A percentile compares a stretch with the other conserved stretches of the same genome.
Conservation (phyloP, 2,797 vertebrate genomes). For the Scomberomorus guttatus region DNA sequence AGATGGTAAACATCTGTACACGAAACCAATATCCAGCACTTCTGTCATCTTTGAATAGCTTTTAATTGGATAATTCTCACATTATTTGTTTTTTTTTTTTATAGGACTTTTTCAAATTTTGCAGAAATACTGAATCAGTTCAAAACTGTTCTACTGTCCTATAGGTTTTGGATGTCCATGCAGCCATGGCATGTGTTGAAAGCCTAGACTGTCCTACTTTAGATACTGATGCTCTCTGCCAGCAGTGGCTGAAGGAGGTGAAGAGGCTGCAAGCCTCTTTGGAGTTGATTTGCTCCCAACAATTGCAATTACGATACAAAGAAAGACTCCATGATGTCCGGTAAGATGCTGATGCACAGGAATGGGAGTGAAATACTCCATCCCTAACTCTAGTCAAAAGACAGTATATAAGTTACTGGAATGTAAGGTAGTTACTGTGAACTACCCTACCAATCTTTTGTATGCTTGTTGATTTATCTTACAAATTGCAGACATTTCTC, state of each 20-base stretch:
- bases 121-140: neutral
- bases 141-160: neutral
- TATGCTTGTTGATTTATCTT: neutral
- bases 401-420: no score
- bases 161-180: constrained; percentile 57
- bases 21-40: no score
- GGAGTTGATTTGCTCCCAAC: constrained; percentile 51
- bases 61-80: neutral
- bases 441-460: neutral
- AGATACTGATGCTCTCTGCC: constrained; percentile 13
- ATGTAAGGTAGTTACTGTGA: no score
- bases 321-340: constrained; percentile 28
- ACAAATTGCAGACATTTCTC: no score
- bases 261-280: constrained; percentile 53
- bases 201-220: constrained; percentile 28
- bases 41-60: neutral
- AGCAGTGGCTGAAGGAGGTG: constrained; percentile 49
- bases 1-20: constrained; percentile 68
- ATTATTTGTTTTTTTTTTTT: neutral
- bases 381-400: no score
- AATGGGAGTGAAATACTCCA: neutral
- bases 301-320: constrained; percentile 19
- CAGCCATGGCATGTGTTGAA: constrained; percentile 62
- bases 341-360: constrained; percentile 19
- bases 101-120: neutral